Evolutionary conservation across 2,888 invertebrate genomes (phyloP).

Genomic region (Chymomyza procnemis): DNA sequence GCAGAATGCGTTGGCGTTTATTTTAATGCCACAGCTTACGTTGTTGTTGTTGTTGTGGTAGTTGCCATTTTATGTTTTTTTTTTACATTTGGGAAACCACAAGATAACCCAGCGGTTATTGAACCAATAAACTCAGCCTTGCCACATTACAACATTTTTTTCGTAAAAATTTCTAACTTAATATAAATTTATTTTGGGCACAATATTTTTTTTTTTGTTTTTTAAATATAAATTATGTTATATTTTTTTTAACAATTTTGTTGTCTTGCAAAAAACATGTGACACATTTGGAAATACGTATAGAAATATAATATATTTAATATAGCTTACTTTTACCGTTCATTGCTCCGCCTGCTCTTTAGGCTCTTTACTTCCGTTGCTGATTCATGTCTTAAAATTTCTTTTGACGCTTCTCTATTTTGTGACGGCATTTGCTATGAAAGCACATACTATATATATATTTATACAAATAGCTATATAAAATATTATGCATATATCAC

Average conservation of each 20-base stretch:
- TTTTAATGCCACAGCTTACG: neutral
- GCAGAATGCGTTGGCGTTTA: conserved; percentile 12
- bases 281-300: neutral
- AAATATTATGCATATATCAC: conserved; percentile 48
- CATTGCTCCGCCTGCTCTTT: conserved; percentile 3
- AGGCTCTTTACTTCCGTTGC: conserved; percentile 16
- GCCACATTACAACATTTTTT: neutral
- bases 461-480: neutral
- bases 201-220: neutral
- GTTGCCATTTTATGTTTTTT: neutral
- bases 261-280: neutral
- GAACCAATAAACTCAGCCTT: neutral
- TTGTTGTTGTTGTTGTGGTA: conserved; percentile 7
- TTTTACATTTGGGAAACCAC: conserved; percentile 15
- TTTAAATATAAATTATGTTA: neutral
- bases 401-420: conserved; percentile 32
- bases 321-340: neutral
- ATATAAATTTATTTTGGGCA: neutral
- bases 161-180: neutral
- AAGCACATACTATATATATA: neutral
- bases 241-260: neutral
- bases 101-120: neutral
- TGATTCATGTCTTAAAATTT: conserved; percentile 4
- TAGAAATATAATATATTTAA: neutral
- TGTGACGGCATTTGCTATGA: conserved; percentile 29